phyloP scores from a whole-genome alignment of 1,140 invertebrate species.

The Brachionus asplanchnoidis region DNA sequence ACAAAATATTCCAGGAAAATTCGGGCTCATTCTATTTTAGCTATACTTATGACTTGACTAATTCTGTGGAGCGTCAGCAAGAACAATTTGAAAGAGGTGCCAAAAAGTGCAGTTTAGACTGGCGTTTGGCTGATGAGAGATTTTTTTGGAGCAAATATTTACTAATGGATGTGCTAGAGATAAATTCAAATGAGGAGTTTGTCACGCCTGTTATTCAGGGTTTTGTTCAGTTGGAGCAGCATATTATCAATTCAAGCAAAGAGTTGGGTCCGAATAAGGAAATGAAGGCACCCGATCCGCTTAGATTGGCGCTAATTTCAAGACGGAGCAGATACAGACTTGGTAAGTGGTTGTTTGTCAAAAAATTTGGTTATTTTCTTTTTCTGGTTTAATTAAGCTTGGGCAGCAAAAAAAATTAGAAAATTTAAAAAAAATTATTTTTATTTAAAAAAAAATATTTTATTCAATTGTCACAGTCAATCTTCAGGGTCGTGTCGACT shows the following conservation, averaged over 20 bases:
- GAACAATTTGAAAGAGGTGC: conserved; percentile 47
- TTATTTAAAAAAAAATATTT: background rate
- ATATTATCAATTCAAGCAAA: conserved; percentile 59
- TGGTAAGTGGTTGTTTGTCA: conserved; percentile 57
- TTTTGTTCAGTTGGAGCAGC: conserved; percentile 79
- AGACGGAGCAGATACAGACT: conserved; percentile 78
- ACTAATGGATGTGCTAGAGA: conserved; percentile 73
- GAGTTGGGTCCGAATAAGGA: conserved; percentile 63
- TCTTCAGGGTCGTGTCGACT: no score
- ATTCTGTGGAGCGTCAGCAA: conserved; percentile 73
- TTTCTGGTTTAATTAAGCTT: background rate
- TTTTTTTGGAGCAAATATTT: conserved; percentile 97
- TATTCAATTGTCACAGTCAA: no score
- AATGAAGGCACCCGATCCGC: conserved; percentile 61
- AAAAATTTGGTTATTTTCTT: background rate
- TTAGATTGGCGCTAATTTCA: conserved; percentile 72
- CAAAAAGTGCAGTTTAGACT: conserved; percentile 54
- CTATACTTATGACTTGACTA: conserved; percentile 68
- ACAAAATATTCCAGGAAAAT: conserved; percentile 86
- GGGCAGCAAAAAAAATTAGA: background rate
- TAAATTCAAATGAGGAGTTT: conserved; percentile 58
- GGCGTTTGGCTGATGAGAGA: conserved; percentile 76
- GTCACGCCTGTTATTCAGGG: conserved; percentile 84
- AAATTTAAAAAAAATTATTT: background rate
- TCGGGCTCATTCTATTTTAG: conserved; percentile 92